phyloP scores from a whole-genome alignment of 2,888 invertebrate genomes.

The Deladenus siricidicola region DNA sequence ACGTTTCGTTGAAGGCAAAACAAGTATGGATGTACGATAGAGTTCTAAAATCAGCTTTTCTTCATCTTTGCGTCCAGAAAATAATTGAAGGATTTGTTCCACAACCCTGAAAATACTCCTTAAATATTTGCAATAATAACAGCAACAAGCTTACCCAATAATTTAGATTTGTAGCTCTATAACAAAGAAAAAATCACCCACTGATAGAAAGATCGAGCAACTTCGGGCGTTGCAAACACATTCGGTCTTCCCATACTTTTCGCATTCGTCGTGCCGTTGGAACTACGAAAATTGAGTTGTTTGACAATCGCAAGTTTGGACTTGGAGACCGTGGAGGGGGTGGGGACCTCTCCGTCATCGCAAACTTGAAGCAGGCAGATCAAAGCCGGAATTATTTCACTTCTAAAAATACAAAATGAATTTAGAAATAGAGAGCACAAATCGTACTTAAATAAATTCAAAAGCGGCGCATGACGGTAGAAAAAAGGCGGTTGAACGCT shows the following conservation, averaged over 20 bases:
- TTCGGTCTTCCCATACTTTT: no score
- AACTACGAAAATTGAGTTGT: background rate
- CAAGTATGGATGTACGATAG: constrained; percentile 20
- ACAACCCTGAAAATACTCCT: constrained; percentile 39
- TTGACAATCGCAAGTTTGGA: constrained; percentile 11
- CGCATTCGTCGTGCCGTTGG: no score
- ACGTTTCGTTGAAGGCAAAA: constrained; percentile 13
- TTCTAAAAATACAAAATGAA: constrained; percentile 13
- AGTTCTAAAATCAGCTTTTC: constrained; percentile 14
- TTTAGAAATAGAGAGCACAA: background rate
- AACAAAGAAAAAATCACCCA: constrained; percentile 18
- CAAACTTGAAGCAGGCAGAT: constrained; percentile 21
- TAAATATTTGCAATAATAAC: no score
- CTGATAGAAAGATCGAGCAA: constrained; percentile 43
- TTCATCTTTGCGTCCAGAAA: constrained; percentile 21
- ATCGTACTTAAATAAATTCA: constrained; percentile 40
- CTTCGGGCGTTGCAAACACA: constrained; percentile 36
- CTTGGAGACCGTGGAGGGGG: constrained; percentile 14
- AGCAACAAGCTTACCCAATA: no score
- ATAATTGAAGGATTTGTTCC: constrained; percentile 43
- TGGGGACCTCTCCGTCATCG: constrained; percentile 14
- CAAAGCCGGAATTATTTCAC: constrained; percentile 21
- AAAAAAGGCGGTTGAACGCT: constrained; percentile 36
- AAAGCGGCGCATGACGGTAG: constrained; percentile 31
- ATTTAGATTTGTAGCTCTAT: no score